Conservation (phyloP, 2,797 vertebrate genomes). For the Sebastes elongatus region DNA sequence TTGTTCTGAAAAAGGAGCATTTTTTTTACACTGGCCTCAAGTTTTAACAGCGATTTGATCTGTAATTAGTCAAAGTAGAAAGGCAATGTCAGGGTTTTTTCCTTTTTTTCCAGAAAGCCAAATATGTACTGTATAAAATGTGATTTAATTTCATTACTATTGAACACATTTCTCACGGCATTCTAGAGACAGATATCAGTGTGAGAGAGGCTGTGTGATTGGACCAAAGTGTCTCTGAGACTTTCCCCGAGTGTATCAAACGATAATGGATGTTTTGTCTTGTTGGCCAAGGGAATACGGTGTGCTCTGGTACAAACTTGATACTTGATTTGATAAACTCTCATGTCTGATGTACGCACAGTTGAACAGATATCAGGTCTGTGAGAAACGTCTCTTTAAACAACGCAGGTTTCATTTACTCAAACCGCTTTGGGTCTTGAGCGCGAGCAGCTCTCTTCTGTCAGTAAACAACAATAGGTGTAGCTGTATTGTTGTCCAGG, state of each 20-base stretch:
- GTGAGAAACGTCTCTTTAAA: not conserved
- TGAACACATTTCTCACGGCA: not conserved
- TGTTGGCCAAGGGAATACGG: not conserved
- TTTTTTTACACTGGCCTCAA: not conserved
- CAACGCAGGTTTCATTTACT: not conserved
- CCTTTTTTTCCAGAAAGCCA: not conserved
- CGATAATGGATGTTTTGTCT: slow-evolving; percentile 41
- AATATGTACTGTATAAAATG: not conserved
- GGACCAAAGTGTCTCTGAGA: not conserved
- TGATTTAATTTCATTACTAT: not conserved
- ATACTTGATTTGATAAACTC: not conserved
- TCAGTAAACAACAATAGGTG: too few relatives aligned
- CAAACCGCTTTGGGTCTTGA: too few relatives aligned
- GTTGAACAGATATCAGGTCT: not conserved
- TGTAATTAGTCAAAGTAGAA: not conserved
- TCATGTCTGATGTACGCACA: not conserved
- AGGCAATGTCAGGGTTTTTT: not conserved
- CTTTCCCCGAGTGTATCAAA: not conserved
- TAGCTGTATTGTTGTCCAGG: too few relatives aligned
- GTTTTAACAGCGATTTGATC: not conserved
- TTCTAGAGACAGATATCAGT: not conserved
- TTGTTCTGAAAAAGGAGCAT: not conserved
- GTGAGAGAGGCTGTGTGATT: not conserved
- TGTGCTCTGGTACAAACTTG: not conserved
- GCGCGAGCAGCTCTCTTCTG: too few relatives aligned